Base-by-base conservation (phyloP, 2,113 vertebrate species). In the Paramormyrops kingsleyae region DNA sequence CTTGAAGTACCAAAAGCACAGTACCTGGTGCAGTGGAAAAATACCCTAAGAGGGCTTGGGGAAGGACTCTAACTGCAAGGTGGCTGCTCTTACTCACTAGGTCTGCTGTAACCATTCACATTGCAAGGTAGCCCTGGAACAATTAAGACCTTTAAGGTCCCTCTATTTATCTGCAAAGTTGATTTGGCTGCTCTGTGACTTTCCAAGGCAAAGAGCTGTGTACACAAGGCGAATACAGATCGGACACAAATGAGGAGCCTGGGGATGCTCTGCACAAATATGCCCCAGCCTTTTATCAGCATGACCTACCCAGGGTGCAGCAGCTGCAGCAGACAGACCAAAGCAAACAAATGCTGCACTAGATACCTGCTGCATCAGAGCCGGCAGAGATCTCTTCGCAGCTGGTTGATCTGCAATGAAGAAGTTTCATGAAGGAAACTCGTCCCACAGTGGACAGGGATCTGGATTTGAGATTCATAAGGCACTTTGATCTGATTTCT, bases 101-200 rank as follows among this genome's bases (percentile, higher is more conserved):
- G n/a, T 89, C 7, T 91, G 21, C 47, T 35, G n/a, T 49, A 24
- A 47, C 27, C 15, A 35, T 42, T 62, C 31, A 44, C 66, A 95
- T 95, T 94, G 91, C 95, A 93, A 94, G 87, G 95, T 59, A 92
- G 89, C 90, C 84, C 24, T 70, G 3, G 83, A 91, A 91, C 94
- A 94, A 94, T 93, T 91, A 74, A 77, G 47, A 17, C 42, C 21
- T 83, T 89, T 89, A 56, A 42, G 85, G 84, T 91, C 74, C 88
- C 88, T 87, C 47, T 83, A 0, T 59, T 87, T 90, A 89, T 90
- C 80, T 86, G 88, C 46, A 87, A 46, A 62, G 50, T 88, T 89
- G 88, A 94, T 95, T 93, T 92, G 93, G 92, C 87, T 92, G 87
- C 31, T 89, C 92, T 66, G 47, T 77, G 91, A 88, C 93, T 93